Conservation (phyloP, 2,113 vertebrate species). For the Argyrosomus japonicus region DNA sequence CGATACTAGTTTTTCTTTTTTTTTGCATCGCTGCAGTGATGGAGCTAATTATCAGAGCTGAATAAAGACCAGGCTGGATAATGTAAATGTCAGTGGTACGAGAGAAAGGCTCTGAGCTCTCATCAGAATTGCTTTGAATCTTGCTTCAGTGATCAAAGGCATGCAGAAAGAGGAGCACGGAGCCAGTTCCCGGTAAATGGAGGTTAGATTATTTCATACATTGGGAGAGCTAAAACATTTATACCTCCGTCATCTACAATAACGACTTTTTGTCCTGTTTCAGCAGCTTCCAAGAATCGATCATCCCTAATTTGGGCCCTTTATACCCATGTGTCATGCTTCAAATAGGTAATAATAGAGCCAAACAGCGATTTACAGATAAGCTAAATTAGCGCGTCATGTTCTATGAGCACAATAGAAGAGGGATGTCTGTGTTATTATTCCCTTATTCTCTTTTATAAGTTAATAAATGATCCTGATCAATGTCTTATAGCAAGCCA, state of each 20-base stretch:
- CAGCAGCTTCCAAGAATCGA: conserved; percentile 12
- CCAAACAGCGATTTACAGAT: conserved; percentile 14
- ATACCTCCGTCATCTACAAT: conserved; percentile 55
- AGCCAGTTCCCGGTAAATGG: conserved; percentile 53
- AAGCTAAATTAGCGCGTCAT: conserved; percentile 6
- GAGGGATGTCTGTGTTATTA: conserved; percentile 13
- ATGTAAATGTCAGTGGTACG: conserved; percentile 73
- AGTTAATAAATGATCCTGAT: conserved; percentile 54
- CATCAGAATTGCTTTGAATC: conserved; percentile 69
- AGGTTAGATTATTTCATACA: conserved; percentile 58
- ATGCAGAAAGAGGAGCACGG: conserved; percentile 30
- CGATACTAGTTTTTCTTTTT: conserved; percentile 16
- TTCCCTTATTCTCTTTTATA: conserved; percentile 10
- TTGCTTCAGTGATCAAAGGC: conserved; percentile 72
- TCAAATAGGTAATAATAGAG: conserved; percentile 42
- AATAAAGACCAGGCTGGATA: conserved; percentile 59
- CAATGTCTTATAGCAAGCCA: conserved; percentile 33
- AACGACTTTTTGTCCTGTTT: conserved; percentile 40
- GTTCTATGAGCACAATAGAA: conserved; percentile 14
- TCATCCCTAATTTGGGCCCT: conserved; percentile 12
- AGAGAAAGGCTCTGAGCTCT: conserved; percentile 53
- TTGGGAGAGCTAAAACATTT: conserved; percentile 53
- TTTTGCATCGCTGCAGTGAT: conserved; percentile 46
- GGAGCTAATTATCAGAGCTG: conserved; percentile 69
- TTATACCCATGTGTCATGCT: conserved; percentile 9